Percentiles rank a stretch among this genome's conserved stretches.
phyloP scores from a whole-genome alignment of 2,797 vertebrate species.

The Salarias fasciatus region DNA sequence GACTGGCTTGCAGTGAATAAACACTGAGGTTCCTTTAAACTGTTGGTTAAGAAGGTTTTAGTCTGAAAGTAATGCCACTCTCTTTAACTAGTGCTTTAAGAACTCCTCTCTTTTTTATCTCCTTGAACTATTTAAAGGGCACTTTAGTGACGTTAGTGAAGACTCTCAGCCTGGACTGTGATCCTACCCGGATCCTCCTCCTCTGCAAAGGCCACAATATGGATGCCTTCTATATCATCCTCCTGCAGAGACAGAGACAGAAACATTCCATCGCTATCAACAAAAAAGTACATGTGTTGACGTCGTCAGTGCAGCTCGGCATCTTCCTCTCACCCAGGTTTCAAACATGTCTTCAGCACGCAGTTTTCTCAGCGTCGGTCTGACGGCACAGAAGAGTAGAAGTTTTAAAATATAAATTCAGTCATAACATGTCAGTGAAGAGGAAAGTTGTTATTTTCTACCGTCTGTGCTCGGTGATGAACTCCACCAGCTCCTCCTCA shows the following conservation, averaged over 20 bases:
- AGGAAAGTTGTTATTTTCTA: conserved; percentile 51
- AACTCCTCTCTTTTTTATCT: too few species aligned
- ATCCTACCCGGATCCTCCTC: conserved; percentile 92
- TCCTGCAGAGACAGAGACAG: conserved; percentile 81
- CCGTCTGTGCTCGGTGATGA: conserved; percentile 93
- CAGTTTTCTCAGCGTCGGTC: conserved; percentile 93
- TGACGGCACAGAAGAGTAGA: conserved; percentile 61
- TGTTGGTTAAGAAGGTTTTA: too few species aligned
- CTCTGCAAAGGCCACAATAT: conserved; percentile 98
- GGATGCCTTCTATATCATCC: conserved; percentile 95
- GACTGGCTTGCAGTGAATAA: too few species aligned
- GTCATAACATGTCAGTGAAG: too few species aligned
- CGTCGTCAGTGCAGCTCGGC: neutral
- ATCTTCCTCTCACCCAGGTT: conserved; percentile 90
- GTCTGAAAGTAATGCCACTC: too few species aligned
- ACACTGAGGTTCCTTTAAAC: too few species aligned
- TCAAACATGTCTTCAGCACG: conserved; percentile 97
- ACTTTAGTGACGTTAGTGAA: neutral
- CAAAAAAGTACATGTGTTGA: neutral
- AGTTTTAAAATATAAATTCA: neutral
- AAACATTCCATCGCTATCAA: neutral
- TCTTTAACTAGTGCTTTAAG: too few species aligned
- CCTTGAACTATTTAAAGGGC: neutral
- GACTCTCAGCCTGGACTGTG: neutral
- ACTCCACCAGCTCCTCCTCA: conserved; percentile 92